Evolutionary conservation across 2,888 invertebrate genomes (phyloP).

Genomic region (Nasonovia ribisnigri): DNA sequence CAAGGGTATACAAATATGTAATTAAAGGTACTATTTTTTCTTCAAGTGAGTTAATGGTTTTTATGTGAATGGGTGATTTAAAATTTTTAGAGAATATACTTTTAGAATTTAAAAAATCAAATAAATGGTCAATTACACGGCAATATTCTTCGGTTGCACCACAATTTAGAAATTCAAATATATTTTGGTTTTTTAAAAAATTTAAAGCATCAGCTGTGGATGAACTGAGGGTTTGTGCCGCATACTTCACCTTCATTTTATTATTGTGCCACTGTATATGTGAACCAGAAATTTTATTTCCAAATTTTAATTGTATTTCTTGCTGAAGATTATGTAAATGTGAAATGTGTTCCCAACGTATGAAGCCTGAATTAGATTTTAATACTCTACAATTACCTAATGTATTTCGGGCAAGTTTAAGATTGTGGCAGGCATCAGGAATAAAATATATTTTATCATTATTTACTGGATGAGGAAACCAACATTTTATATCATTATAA

Average conservation of each 20-base stretch:
- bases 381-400: not conserved
- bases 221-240: not conserved
- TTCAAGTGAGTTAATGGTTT: not conserved
- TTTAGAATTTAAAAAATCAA: slow-evolving; percentile 20
- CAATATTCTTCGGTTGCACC: not conserved
- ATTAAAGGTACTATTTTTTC: slow-evolving; percentile 10
- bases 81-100: not conserved
- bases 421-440: slow-evolving; percentile 8
- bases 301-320: not conserved
- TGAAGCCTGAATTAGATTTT: not conserved
- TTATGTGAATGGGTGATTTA: slow-evolving; percentile 14
- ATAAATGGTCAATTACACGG: not conserved
- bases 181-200: slow-evolving; percentile 15
- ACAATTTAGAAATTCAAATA: not conserved
- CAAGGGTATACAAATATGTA: slow-evolving; percentile 11
- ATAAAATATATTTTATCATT: slow-evolving; percentile 17
- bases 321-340: not conserved
- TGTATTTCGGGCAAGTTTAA: too few species aligned
- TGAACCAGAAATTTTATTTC: not conserved
- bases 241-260: too few species aligned
- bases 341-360: slow-evolving; percentile 18
- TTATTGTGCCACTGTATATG: too few species aligned
- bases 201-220: not conserved
- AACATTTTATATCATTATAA: slow-evolving; percentile 24
- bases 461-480: slow-evolving; percentile 20